A percentile compares a stretch with the other conserved stretches of the same genome.
Evolutionary conservation across 2,888 invertebrate genomes (phyloP).

Genomic region (Frankliniella intonsa): DNA sequence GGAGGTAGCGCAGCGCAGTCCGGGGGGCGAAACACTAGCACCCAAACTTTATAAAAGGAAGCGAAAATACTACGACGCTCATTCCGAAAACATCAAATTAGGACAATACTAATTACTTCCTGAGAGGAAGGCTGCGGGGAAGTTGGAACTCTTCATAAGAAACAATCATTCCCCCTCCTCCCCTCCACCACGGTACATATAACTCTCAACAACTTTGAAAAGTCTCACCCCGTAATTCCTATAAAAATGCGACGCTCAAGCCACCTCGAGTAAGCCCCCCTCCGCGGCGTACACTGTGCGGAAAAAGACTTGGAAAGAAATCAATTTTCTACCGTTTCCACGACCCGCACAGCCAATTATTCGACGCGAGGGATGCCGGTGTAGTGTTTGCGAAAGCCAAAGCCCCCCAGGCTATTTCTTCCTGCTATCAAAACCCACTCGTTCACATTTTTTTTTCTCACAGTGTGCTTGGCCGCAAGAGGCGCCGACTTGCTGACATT

Average conservation of each 20-base stretch:
- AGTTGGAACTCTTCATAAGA: background rate
- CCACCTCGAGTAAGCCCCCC: background rate
- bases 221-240: constrained; percentile 15
- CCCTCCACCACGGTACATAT: background rate
- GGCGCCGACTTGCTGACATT: too few species aligned
- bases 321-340: too few species aligned
- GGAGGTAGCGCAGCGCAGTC: background rate
- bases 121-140: background rate
- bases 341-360: too few species aligned
- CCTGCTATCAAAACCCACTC: background rate
- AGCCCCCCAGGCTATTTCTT: background rate
- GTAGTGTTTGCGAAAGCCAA: background rate
- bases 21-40: background rate
- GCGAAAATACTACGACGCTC: background rate
- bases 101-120: background rate
- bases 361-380: too few species aligned
- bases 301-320: background rate
- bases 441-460: background rate
- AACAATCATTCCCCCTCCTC: constrained; percentile 5
- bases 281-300: background rate
- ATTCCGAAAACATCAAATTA: background rate
- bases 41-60: too few species aligned
- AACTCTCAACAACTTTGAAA: constrained; percentile 1
- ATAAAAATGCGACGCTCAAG: constrained; percentile 10
- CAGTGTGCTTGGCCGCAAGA: background rate